These are phyloP conservation scores for Ophion costatus DNA, from an alignment of 2,888 invertebrate species.

Conservation along the genomic window DNA sequence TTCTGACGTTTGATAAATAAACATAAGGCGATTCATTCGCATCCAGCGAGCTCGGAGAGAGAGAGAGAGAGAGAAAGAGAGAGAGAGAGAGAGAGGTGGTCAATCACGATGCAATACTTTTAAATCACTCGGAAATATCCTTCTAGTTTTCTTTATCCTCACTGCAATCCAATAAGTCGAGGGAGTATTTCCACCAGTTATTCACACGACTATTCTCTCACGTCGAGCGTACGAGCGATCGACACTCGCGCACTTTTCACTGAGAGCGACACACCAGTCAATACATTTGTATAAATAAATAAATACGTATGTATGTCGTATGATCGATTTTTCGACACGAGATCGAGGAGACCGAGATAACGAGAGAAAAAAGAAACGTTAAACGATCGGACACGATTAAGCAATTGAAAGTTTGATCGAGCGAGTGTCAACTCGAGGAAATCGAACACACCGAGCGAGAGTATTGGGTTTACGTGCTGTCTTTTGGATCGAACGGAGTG, in stretches of 20 bases:
- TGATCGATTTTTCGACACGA: not conserved
- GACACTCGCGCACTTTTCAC: slow-evolving; percentile 53
- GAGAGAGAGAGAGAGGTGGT: not conserved
- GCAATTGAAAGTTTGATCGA: slow-evolving; percentile 3
- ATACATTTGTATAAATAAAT: not conserved
- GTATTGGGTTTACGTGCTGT: not conserved
- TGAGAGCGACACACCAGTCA: slow-evolving; percentile 26
- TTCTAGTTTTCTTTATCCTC: slow-evolving; percentile 60
- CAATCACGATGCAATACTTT: not conserved
- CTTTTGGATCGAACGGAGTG: not conserved
- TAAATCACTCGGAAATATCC: slow-evolving; percentile 55
- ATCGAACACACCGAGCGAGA: not conserved
- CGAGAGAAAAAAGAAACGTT: not conserved
- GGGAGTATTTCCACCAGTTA: slow-evolving; percentile 45
- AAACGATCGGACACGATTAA: not conserved
- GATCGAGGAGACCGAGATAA: not conserved
- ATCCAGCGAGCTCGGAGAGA: not conserved
- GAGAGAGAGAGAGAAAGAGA: not conserved
- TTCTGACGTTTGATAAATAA: slow-evolving; percentile 20
- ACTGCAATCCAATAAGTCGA: slow-evolving; percentile 68
- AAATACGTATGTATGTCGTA: not conserved
- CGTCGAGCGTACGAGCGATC: slow-evolving; percentile 31
- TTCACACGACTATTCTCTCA: slow-evolving; percentile 8
- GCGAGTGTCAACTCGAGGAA: not conserved
- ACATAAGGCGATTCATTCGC: slow-evolving; percentile 1